A percentile compares a stretch with the other conserved stretches of the same genome.
Conservation (phyloP, 2,113 vertebrate species). For the Pangasianodon hypophthalmus region DNA sequence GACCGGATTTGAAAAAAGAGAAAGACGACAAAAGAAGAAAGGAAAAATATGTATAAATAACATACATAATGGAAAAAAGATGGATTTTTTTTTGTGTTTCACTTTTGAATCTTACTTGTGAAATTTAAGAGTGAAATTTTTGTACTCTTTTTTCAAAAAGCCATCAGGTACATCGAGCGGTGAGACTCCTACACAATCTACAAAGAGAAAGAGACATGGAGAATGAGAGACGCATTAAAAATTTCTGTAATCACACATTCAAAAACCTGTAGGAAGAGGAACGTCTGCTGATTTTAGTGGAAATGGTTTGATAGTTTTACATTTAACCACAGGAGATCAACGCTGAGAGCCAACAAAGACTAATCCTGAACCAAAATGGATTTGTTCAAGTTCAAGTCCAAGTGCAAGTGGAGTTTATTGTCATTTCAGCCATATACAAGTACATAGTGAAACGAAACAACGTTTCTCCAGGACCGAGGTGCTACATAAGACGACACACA, state of each 20-base stretch:
- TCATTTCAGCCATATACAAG: too few species aligned
- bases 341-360: neutral
- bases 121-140: slow-evolving; percentile 91
- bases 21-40: neutral
- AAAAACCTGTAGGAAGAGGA: neutral
- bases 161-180: slow-evolving; percentile 64
- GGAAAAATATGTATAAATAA: neutral
- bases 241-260: neutral
- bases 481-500: too few species aligned
- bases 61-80: neutral
- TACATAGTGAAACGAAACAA: too few species aligned
- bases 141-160: slow-evolving; percentile 67
- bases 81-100: neutral
- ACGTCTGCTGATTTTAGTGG: neutral
- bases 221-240: neutral
- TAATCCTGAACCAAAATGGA: neutral
- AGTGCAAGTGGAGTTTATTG: too few species aligned
- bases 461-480: too few species aligned
- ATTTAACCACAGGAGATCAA: neutral
- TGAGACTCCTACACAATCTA: slow-evolving; percentile 83
- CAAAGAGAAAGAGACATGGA: slow-evolving; percentile 14
- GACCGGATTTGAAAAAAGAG: neutral
- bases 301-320: neutral
- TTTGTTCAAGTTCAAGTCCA: too few species aligned
- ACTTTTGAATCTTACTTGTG: slow-evolving; percentile 80